Evolutionary conservation across 1,140 invertebrate genomes (phyloP).

Genomic region (Drosophila arawakana): DNA sequence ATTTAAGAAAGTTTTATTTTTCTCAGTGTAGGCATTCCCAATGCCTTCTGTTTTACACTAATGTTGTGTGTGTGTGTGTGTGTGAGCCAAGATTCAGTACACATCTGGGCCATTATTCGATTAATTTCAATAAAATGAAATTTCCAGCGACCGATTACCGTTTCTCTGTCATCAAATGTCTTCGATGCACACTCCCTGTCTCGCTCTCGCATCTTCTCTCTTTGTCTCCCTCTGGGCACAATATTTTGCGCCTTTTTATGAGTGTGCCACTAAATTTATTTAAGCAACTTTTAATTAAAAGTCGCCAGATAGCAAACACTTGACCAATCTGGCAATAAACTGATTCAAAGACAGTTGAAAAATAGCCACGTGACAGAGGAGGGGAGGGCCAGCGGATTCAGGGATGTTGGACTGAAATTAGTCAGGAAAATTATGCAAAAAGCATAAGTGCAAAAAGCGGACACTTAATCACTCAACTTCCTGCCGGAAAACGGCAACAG

Average conservation of each 20-base stretch:
- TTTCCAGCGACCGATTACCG: slow-evolving; percentile 43
- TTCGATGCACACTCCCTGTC: neutral
- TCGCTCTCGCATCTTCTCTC: neutral
- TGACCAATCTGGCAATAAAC: neutral
- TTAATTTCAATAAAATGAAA: slow-evolving; percentile 79
- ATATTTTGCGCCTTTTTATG: slow-evolving; percentile 25
- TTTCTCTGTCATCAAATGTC: slow-evolving; percentile 32
- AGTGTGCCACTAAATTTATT: slow-evolving; percentile 32
- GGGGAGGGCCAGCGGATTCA: neutral
- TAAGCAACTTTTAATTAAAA: slow-evolving; percentile 47
- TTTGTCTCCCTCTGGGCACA: neutral
- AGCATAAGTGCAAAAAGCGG: slow-evolving; percentile 76
- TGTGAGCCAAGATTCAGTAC: neutral
- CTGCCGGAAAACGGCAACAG: slow-evolving; percentile 50
- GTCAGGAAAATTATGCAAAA: slow-evolving; percentile 66
- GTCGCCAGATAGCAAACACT: slow-evolving; percentile 11
- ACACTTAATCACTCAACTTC: slow-evolving; percentile 79
- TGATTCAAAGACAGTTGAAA: neutral
- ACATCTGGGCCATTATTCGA: slow-evolving; percentile 63
- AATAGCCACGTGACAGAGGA: neutral
- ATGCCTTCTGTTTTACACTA: slow-evolving; percentile 5
- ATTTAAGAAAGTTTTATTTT: slow-evolving; percentile 1
- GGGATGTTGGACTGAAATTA: slow-evolving; percentile 45
- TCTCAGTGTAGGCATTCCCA: neutral
- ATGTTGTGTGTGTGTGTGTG: neutral